Conservation (phyloP, 1,140 invertebrate species). For the Lamellibrachia luymesi region DNA sequence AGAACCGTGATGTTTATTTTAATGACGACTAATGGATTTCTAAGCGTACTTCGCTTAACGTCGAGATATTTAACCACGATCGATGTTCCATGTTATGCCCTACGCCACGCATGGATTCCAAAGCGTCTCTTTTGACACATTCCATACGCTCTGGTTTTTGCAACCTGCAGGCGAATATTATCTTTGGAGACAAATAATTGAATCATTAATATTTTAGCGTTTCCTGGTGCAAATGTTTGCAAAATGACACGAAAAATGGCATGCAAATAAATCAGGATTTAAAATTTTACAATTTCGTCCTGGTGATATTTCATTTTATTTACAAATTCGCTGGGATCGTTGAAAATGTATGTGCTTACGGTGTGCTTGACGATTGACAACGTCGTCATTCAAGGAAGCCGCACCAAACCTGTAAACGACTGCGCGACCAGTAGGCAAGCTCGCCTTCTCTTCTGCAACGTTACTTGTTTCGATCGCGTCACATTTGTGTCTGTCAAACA, state of each 20-base stretch:
- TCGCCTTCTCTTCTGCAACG: not conserved
- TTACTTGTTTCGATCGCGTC: not conserved
- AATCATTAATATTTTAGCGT: not conserved
- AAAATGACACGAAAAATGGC: not conserved
- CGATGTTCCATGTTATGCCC: not conserved
- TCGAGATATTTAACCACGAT: not conserved
- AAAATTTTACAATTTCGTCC: not conserved
- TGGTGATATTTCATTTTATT: not conserved
- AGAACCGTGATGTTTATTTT: not conserved
- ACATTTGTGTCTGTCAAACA: not conserved
- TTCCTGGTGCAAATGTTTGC: not conserved
- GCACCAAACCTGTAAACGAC: not conserved
- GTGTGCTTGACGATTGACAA: not conserved
- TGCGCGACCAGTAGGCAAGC: not conserved
- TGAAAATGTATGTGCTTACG: not conserved
- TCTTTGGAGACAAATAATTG: not conserved
- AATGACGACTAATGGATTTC: not conserved
- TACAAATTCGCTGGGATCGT: not conserved
- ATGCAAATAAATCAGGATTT: not conserved
- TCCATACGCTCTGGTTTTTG: not conserved
- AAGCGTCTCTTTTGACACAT: not conserved
- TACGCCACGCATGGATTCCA: not conserved
- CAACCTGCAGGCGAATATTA: not conserved
- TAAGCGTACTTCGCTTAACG: not conserved
- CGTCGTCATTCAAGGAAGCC: not conserved